Percentiles rank a stretch among this genome's conserved stretches.
phyloP scores from a whole-genome alignment of 2,113 vertebrate genomes.

The Brienomyrus longianalis region DNA sequence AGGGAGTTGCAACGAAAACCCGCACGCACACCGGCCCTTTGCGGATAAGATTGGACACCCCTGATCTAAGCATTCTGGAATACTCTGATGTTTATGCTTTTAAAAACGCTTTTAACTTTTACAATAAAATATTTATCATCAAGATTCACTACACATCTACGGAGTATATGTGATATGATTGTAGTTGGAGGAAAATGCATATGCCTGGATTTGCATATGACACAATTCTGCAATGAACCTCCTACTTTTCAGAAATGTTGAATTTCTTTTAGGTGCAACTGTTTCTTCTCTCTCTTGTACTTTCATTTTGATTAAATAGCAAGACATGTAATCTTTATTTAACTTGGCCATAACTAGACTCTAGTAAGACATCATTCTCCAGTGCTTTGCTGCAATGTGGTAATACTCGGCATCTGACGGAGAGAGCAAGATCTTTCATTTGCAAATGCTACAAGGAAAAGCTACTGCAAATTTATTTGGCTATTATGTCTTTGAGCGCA shows the following conservation, averaged over 20 bases:
- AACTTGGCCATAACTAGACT: background rate
- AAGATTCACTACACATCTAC: background rate
- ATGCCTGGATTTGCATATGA: background rate
- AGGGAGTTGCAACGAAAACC: too few relatives aligned
- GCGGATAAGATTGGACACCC: too few relatives aligned
- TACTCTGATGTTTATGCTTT: background rate
- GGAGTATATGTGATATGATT: background rate
- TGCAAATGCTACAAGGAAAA: background rate
- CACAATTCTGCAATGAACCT: background rate
- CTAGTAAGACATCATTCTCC: background rate
- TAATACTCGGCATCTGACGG: background rate
- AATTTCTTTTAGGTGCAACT: background rate
- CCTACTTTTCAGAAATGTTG: background rate
- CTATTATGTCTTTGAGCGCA: background rate
- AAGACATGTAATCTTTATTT: background rate
- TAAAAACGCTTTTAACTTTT: background rate
- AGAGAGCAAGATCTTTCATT: conserved; percentile 10
- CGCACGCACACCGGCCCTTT: too few relatives aligned
- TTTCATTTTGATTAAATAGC: background rate
- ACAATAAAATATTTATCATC: background rate
- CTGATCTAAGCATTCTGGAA: background rate
- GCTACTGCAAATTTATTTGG: conserved; percentile 22
- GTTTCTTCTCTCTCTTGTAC: background rate
- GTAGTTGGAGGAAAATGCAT: background rate
- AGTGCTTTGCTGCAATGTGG: background rate